A percentile compares a stretch with the other conserved stretches of the same genome.
phyloP scores from a whole-genome alignment of 2,888 invertebrate genomes.

The Doris montereyensis region DNA sequence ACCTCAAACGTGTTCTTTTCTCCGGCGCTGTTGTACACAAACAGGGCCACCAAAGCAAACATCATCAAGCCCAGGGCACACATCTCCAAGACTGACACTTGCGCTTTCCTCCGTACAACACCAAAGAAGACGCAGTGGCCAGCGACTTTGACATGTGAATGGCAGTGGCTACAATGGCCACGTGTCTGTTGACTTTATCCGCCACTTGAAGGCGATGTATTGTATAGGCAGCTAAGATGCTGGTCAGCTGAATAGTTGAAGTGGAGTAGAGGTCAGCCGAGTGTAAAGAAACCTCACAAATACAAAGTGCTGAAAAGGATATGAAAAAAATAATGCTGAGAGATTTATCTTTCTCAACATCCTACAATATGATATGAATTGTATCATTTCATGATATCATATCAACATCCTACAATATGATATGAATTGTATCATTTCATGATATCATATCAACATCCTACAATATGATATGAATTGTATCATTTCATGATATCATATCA shows the following conservation, averaged over 20 bases:
- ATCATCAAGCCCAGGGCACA: slow-evolving; percentile 33
- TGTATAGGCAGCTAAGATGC: slow-evolving; percentile 54
- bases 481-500: no score
- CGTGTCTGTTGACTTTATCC: slow-evolving; percentile 48
- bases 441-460: no score
- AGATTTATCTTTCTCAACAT: no score
- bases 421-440: no score
- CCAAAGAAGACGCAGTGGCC: slow-evolving; percentile 48
- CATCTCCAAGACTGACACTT: slow-evolving; percentile 35
- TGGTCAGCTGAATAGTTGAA: slow-evolving; percentile 54
- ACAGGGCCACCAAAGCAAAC: slow-evolving; percentile 47
- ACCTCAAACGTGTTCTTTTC: slow-evolving; percentile 47
- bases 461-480: no score
- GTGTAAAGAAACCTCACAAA: slow-evolving; percentile 58
- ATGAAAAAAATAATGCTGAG: neutral
- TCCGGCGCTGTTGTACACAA: slow-evolving; percentile 50
- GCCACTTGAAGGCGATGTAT: slow-evolving; percentile 58
- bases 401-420: no score
- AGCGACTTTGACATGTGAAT: slow-evolving; percentile 57
- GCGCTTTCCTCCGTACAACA: slow-evolving; percentile 36
- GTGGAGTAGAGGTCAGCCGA: slow-evolving; percentile 54
- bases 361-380: no score
- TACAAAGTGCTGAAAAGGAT: slow-evolving; percentile 54
- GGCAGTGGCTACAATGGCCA: slow-evolving; percentile 53
- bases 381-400: no score